Conservation (phyloP, 2,113 vertebrate species). For the Fulmarus glacialis region DNA sequence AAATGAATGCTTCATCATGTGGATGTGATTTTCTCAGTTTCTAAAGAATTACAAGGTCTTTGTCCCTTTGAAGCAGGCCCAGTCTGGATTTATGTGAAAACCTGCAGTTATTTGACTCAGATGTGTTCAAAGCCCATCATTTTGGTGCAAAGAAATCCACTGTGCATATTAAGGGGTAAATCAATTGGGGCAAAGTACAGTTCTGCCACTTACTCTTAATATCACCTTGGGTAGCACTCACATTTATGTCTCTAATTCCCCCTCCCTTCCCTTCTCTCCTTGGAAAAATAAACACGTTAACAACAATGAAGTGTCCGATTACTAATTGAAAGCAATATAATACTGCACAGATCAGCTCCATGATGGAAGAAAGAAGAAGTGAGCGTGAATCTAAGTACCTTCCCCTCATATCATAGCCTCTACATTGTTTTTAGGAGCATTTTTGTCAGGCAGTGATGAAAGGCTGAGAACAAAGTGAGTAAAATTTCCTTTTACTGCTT, state of each 20-base stretch:
- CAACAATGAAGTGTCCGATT: background rate
- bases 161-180: background rate
- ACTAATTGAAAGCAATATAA: background rate
- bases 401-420: background rate
- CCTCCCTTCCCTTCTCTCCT: background rate
- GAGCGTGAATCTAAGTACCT: background rate
- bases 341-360: background rate
- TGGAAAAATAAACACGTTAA: background rate
- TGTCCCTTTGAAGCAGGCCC: background rate
- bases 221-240: background rate
- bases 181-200: background rate
- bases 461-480: conserved; percentile 56
- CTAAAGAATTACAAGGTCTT: background rate
- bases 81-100: background rate
- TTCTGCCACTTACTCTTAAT: background rate
- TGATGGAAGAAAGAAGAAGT: background rate
- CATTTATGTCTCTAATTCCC: background rate
- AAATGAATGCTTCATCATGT: background rate
- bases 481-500: conserved; percentile 39
- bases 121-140: background rate
- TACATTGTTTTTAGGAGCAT: conserved; percentile 40
- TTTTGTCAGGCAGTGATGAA: conserved; percentile 54
- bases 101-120: background rate
- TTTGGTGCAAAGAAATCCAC: background rate
- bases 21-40: background rate